Evolutionary conservation across 2,113 vertebrate species (phyloP).

Genomic region (Choloepus hoffmanni): DNA sequence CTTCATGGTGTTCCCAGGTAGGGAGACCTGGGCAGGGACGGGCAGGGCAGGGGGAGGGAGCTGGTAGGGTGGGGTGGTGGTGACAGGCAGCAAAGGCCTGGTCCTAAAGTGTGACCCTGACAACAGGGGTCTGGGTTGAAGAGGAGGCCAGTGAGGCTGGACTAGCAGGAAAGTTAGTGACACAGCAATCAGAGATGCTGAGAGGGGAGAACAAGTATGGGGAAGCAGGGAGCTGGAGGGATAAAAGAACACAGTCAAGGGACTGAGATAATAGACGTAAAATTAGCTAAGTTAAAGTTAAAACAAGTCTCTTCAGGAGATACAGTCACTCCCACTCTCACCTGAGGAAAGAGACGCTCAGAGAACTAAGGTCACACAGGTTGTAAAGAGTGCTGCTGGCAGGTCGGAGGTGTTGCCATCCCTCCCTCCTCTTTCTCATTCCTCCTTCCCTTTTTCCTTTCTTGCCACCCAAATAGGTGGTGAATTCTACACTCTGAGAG

Average conservation of each 20-base stretch:
- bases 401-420: not conserved
- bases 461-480: not conserved
- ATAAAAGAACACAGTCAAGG: not conserved
- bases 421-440: not conserved
- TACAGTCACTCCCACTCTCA: not conserved
- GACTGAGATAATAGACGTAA: not conserved
- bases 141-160: not conserved
- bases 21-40: not conserved
- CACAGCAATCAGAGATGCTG: not conserved
- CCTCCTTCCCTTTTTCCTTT: not conserved
- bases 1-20: not conserved
- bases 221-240: not conserved
- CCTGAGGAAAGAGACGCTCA: not conserved
- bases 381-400: not conserved
- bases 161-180: conserved; percentile 12
- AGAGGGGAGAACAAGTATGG: not conserved
- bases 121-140: not conserved
- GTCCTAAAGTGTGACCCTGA: not conserved
- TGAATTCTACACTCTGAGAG: not conserved
- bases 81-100: not conserved
- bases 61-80: not conserved
- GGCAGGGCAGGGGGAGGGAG: not conserved
- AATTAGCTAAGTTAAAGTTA: conserved; percentile 22
- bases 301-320: conserved; percentile 9
- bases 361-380: conserved; percentile 13